phyloP scores from a whole-genome alignment of 2,113 vertebrate species.

The Heloderma charlesbogerti region DNA sequence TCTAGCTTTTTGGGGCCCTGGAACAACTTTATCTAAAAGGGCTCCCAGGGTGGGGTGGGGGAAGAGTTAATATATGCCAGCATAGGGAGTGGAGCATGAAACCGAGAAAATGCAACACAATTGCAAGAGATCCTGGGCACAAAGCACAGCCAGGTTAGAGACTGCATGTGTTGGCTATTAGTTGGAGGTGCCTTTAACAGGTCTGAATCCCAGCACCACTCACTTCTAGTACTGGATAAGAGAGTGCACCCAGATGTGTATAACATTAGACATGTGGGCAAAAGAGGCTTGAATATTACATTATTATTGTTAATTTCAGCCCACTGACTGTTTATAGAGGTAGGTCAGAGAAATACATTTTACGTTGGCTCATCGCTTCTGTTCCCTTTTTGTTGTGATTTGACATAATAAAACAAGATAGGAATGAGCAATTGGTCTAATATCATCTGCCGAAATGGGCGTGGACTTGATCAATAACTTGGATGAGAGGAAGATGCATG shows the following conservation, averaged over 20 bases:
- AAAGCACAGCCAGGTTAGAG: not conserved
- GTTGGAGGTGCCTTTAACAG: not conserved
- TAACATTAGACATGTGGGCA: not conserved
- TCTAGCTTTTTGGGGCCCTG: not conserved
- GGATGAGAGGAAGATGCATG: no score
- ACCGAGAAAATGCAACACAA: not conserved
- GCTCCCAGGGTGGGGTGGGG: not conserved
- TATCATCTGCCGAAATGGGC: not conserved
- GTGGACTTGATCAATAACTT: not conserved
- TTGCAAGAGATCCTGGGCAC: not conserved
- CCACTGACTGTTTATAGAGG: not conserved
- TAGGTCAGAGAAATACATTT: not conserved
- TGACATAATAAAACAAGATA: not conserved
- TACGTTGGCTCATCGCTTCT: no score
- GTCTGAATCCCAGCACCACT: not conserved
- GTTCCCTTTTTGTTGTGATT: not conserved
- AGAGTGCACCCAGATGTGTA: not conserved
- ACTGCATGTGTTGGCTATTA: not conserved
- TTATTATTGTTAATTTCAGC: not conserved
- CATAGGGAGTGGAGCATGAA: not conserved
- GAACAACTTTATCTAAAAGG: not conserved
- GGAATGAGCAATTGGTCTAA: not conserved
- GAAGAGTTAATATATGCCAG: not conserved
- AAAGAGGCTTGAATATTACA: not conserved
- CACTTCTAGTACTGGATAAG: not conserved